Evolutionary conservation across 2,113 vertebrate species (phyloP).

Genomic region (Lichenostomus cassidix): DNA sequence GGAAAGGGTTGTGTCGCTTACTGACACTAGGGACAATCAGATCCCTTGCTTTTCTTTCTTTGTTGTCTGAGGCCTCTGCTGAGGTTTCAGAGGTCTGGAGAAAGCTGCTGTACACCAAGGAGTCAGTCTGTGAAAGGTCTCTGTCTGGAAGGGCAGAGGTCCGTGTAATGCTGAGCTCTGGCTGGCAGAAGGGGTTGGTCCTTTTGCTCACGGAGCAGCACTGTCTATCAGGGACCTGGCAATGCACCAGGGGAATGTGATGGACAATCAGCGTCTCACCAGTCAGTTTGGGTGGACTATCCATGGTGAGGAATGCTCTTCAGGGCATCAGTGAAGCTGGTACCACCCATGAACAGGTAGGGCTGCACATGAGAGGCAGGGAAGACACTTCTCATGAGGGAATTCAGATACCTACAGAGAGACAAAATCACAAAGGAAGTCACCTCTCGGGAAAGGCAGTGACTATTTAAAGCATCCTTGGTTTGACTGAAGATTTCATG

Average conservation of each 20-base stretch:
- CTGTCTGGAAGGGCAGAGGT: conserved; percentile 84
- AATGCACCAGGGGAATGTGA: conserved; percentile 96
- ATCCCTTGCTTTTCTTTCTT: conserved; percentile 56
- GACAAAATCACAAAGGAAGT: conserved; percentile 65
- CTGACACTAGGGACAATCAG: conserved; percentile 56
- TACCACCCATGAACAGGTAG: conserved; percentile 65
- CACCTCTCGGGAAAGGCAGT: conserved; percentile 40
- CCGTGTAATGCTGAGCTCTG: conserved; percentile 83
- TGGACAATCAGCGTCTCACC: conserved; percentile 97
- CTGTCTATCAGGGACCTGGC: conserved; percentile 87
- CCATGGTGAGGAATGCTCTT: conserved; percentile 79
- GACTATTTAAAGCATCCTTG: neutral
- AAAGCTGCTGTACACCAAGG: conserved; percentile 87
- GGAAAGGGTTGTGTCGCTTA: conserved; percentile 88
- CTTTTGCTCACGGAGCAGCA: conserved; percentile 78
- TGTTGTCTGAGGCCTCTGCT: conserved; percentile 35
- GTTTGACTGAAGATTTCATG: neutral
- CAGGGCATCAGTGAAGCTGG: conserved; percentile 69
- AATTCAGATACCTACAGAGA: conserved; percentile 72
- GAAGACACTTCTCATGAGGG: conserved; percentile 65
- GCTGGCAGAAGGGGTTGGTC: conserved; percentile 84
- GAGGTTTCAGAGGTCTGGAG: conserved; percentile 79
- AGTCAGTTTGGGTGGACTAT: conserved; percentile 89
- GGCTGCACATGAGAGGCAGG: neutral
- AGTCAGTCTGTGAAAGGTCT: conserved; percentile 87